Percentiles rank a stretch among this genome's conserved stretches.
Evolutionary conservation across 2,113 vertebrate species (phyloP).

Genomic region (Emberiza fucata): DNA sequence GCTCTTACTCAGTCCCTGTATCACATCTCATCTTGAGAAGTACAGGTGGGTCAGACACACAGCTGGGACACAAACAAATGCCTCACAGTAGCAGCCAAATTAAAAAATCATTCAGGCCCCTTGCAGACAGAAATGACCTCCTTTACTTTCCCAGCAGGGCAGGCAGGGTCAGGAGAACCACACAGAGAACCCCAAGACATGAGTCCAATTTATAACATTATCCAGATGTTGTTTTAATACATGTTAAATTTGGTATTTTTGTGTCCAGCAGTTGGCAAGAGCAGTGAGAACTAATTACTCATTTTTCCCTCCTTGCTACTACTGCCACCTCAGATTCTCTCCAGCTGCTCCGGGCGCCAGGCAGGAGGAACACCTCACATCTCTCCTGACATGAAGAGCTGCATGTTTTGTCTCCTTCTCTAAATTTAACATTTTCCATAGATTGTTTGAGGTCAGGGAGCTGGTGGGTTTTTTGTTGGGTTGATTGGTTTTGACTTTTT

Average conservation of each 20-base stretch:
- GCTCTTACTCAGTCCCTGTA: rapidly evolving
- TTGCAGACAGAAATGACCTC: background rate
- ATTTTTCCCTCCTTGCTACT: background rate
- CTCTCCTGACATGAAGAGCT: background rate
- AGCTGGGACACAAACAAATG: background rate
- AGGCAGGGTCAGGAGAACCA: background rate
- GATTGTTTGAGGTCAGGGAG: background rate
- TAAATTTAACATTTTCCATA: background rate
- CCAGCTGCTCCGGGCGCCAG: background rate
- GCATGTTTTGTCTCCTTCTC: background rate
- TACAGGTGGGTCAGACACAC: background rate
- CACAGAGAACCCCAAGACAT: background rate
- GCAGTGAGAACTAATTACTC: background rate
- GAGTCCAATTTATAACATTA: background rate
- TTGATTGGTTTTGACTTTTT: background rate
- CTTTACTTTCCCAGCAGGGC: background rate
- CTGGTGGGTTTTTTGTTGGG: rapidly evolving
- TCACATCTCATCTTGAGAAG: rapidly evolving
- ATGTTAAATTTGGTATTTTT: too few relatives aligned
- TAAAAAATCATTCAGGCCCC: background rate
- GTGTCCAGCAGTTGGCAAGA: background rate
- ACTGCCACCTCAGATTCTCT: background rate
- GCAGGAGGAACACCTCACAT: background rate
- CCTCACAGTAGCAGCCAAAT: background rate
- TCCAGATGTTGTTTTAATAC: too few relatives aligned